These are phyloP conservation scores for Benthosema pterotum DNA, from an alignment of 2,797 vertebrate species.

Conservation along the genomic window DNA sequence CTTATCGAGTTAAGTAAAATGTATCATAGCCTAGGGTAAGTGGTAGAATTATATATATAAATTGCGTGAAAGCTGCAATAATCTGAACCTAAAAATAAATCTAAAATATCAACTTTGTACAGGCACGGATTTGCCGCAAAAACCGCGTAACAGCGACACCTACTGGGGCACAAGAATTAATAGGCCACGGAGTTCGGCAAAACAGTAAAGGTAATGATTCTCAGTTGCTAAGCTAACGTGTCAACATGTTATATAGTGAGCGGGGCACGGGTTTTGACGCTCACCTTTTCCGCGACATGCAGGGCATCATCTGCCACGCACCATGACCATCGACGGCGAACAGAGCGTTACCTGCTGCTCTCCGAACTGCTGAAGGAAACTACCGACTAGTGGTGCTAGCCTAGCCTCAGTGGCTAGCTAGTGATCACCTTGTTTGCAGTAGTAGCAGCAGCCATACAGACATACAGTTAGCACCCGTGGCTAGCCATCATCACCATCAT, in stretches of 20 bases:
- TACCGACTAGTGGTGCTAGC: slow-evolving; percentile 23
- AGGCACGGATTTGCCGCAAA: too few species aligned
- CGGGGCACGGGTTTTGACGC: slow-evolving; percentile 41
- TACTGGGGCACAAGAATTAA: too few species aligned
- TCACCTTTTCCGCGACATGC: slow-evolving; percentile 49
- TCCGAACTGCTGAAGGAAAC: neutral
- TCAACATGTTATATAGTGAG: slow-evolving; percentile 50
- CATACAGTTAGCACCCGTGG: slow-evolving; percentile 54
- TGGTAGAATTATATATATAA: too few species aligned
- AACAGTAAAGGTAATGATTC: slow-evolving; percentile 24
- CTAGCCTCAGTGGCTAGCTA: slow-evolving; percentile 47
- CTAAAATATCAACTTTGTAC: too few species aligned
- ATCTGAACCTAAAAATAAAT: too few species aligned
- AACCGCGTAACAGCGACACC: too few species aligned
- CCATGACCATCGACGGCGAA: slow-evolving; percentile 8
- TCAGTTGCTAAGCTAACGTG: slow-evolving; percentile 49
- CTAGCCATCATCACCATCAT: slow-evolving; percentile 63
- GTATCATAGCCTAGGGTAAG: too few species aligned
- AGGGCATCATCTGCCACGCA: slow-evolving; percentile 10
- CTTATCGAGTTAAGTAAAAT: too few species aligned
- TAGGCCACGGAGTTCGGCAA: too few species aligned
- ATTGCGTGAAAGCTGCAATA: too few species aligned
- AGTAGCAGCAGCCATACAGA: slow-evolving; percentile 41
- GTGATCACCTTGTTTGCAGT: slow-evolving; percentile 56
- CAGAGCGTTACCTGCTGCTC: slow-evolving; percentile 2